Evolutionary conservation across 2,888 invertebrate species (phyloP), one percentile per base, ranked within the genome.

Genomic region (Lasioglossum pauxillum): DNA sequence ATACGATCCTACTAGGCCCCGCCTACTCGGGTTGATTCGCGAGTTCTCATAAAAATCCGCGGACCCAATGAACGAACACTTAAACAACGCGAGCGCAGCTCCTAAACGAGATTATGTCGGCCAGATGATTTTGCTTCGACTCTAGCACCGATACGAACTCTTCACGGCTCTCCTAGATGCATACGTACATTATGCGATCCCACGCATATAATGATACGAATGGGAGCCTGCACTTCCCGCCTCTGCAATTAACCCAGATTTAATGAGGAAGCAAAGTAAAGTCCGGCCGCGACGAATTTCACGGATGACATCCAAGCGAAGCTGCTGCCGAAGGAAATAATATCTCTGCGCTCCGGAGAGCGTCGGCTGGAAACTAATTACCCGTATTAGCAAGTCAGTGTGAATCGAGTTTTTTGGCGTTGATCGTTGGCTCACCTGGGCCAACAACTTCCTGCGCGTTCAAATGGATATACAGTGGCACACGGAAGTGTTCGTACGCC

Each of bases 241-340:
- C 23, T 79, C 41, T 46, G 76, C 74, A 75, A 75, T 80, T 78
- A 80, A 86, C 44, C 74, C 31, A 78, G 75, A 67, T 75, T 80
- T 84, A 80, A 74, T 75, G 77, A 27, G 31, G 77, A 82, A 78
- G 64, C 31, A 31, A 64, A 64, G 69, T 35, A 74, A 64, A 82
- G 31, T 80, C 75, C 27, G 44, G 19, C 27, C 14, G 69, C 49
- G 49, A 27, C 14, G 53, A 57, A 72, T 71, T 78, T 53, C 71
- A 31, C 35, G 35, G 57, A 57, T 27, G 71, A 53, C 71, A n/a
- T 71, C 41, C 27, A 12, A 71, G 57, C 41, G 27, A 72, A 31
- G 53, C 16, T 57, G 41, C 53, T 14, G 44, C 44, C 35, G 31
- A 46, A 69, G n/a, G 35, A 31, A 27, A 41, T 31, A 80, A 75